Evolutionary conservation across 2,113 vertebrate genomes (phyloP).

Genomic region (Panthera uncia): DNA sequence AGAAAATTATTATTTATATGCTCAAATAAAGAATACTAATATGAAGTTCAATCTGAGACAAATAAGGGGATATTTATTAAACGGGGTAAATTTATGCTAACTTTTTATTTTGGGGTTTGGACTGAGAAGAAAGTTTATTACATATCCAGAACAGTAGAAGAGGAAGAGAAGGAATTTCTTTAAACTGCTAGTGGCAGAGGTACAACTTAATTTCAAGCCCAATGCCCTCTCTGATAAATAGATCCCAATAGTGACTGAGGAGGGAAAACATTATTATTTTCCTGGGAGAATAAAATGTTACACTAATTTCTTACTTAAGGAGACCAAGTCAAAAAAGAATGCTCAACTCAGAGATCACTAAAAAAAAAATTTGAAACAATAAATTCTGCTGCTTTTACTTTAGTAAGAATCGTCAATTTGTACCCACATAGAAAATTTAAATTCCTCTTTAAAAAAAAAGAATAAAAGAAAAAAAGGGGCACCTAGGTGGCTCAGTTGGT

Average conservation of each 20-base stretch:
- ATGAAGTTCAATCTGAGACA: background rate
- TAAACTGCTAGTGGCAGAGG: background rate
- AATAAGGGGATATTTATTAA: background rate
- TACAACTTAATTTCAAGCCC: background rate
- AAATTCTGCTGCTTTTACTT: conserved; percentile 15
- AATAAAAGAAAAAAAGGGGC: background rate
- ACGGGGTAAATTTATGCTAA: background rate
- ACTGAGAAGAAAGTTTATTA: background rate
- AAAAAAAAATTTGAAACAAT: conserved; percentile 17
- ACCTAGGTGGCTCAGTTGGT: too few species aligned
- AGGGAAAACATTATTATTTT: background rate
- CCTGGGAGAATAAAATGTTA: background rate
- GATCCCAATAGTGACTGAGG: background rate
- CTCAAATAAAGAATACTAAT: conserved; percentile 6
- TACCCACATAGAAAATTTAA: background rate
- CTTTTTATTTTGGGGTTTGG: background rate
- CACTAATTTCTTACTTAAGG: background rate
- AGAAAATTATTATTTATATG: conserved; percentile 46
- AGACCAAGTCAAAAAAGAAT: background rate
- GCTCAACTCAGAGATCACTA: background rate
- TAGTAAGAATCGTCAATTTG: background rate
- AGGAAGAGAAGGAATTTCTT: background rate
- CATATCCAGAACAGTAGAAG: background rate
- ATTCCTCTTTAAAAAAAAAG: background rate
- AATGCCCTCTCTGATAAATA: background rate